phyloP scores from a whole-genome alignment of 2,888 invertebrate genomes.

The Dynastes hyllus region DNA sequence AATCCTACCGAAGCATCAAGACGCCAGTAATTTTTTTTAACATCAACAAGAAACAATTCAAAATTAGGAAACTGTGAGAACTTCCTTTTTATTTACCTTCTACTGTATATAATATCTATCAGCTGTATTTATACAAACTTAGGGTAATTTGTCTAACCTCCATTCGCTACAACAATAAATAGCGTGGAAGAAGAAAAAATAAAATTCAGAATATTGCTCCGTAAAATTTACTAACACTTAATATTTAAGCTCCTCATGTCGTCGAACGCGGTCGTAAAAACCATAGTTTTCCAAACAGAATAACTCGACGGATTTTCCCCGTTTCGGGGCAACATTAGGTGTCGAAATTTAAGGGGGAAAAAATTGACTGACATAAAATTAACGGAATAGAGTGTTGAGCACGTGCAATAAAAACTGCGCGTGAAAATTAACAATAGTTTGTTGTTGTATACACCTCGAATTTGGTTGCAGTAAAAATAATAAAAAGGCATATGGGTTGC shows the following conservation, averaged over 20 bases:
- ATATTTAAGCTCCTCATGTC: conserved; percentile 24
- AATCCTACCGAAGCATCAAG: too few relatives aligned
- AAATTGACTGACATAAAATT: conserved; percentile 2
- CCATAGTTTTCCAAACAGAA: conserved; percentile 17
- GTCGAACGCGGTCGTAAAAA: conserved; percentile 10
- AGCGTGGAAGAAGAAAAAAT: conserved; percentile 3
- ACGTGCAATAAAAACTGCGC: background rate
- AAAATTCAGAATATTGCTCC: background rate
- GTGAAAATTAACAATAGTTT: conserved; percentile 18
- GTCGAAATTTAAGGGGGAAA: conserved; percentile 5
- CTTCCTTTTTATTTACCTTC: background rate
- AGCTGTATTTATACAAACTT: too few relatives aligned
- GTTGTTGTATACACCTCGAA: background rate
- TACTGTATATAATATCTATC: background rate
- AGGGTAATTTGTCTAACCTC: too few relatives aligned
- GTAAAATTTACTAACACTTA: conserved; percentile 18
- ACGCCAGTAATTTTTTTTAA: too few relatives aligned
- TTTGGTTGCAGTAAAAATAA: too few relatives aligned
- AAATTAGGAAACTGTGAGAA: background rate
- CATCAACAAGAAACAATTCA: too few relatives aligned
- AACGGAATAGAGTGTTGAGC: conserved; percentile 12
- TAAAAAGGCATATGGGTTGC: background rate
- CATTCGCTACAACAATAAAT: conserved; percentile 15
- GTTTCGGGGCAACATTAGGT: background rate
- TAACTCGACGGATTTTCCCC: conserved; percentile 11